phyloP scores from a whole-genome alignment of 2,888 invertebrate species.

The Drosophila mercatorum region DNA sequence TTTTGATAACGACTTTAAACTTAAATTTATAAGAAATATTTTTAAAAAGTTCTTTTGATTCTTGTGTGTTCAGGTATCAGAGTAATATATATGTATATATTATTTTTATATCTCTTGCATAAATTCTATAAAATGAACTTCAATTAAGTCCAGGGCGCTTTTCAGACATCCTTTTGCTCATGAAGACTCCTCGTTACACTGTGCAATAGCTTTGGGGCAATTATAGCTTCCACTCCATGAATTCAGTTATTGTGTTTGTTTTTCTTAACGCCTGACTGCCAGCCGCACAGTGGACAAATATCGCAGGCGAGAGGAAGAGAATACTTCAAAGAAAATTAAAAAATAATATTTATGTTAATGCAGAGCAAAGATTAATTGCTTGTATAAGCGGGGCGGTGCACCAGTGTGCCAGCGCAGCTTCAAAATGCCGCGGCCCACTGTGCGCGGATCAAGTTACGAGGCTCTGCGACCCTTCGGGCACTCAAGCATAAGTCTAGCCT shows the following conservation, averaged over 20 bases:
- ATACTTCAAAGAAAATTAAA: neutral
- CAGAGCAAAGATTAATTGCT: neutral
- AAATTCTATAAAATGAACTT: neutral
- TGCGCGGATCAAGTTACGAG: slow-evolving; percentile 17
- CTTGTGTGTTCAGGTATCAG: no score
- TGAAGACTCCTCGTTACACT: neutral
- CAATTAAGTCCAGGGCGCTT: neutral
- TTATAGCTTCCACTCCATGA: slow-evolving; percentile 51
- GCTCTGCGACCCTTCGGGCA: slow-evolving; percentile 26
- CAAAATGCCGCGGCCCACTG: slow-evolving; percentile 17
- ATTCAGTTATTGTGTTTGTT: slow-evolving; percentile 36
- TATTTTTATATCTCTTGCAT: neutral
- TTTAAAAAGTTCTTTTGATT: no score
- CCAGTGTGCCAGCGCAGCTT: no score
- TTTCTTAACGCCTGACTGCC: slow-evolving; percentile 19
- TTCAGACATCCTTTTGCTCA: neutral
- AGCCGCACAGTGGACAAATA: slow-evolving; percentile 19
- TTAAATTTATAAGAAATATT: neutral
- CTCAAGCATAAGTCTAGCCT: slow-evolving; percentile 38
- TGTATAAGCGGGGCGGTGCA: neutral
- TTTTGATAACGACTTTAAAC: no score
- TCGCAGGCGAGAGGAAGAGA: neutral
- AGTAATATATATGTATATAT: no score
- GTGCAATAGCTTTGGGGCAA: slow-evolving; percentile 27
- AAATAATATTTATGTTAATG: slow-evolving; percentile 5